Evolutionary conservation across 2,797 vertebrate species (phyloP).

Genomic region (Xyrichtys novacula): DNA sequence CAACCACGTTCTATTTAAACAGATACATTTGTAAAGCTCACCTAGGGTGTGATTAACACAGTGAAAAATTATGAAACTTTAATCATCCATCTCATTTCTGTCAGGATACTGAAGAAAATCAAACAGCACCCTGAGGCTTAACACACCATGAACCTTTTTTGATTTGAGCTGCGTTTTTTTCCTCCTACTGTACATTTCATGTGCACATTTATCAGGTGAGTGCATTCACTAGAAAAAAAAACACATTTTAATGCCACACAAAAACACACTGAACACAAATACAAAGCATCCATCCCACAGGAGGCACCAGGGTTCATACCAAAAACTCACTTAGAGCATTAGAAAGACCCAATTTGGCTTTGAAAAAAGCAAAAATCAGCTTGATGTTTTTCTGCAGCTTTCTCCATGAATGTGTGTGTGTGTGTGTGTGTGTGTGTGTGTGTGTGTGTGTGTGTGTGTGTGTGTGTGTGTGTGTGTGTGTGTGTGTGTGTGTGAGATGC

Average conservation of each 20-base stretch:
- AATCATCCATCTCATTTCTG: slow-evolving; percentile 6
- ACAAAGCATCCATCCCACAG: slow-evolving; percentile 55
- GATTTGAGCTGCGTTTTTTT: slow-evolving; percentile 22
- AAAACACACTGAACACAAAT: slow-evolving; percentile 49
- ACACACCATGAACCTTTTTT: neutral
- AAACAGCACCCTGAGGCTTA: neutral
- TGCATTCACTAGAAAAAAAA: slow-evolving; percentile 45
- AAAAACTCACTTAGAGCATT: slow-evolving; percentile 69
- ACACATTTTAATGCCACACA: slow-evolving; percentile 47
- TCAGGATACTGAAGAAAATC: slow-evolving; percentile 14
- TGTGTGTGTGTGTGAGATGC: slow-evolving; percentile 22
- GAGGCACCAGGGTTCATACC: slow-evolving; percentile 57
- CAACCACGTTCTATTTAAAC: neutral
- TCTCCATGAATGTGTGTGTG: slow-evolving; percentile 26
- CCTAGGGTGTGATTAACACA: too few species aligned
- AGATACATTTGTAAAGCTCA: neutral
- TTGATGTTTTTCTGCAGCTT: slow-evolving; percentile 50
- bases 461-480: slow-evolving; percentile 15
- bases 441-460: slow-evolving; percentile 31
- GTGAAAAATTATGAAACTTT: neutral
- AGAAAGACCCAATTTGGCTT: slow-evolving; percentile 72
- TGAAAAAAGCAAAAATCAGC: slow-evolving; percentile 65
- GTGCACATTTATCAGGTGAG: slow-evolving; percentile 21
- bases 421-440: slow-evolving; percentile 11
- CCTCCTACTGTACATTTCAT: slow-evolving; percentile 19